Evolutionary conservation across 2,797 vertebrate genomes (phyloP).

Genomic region (Astyanax mexicanus): DNA sequence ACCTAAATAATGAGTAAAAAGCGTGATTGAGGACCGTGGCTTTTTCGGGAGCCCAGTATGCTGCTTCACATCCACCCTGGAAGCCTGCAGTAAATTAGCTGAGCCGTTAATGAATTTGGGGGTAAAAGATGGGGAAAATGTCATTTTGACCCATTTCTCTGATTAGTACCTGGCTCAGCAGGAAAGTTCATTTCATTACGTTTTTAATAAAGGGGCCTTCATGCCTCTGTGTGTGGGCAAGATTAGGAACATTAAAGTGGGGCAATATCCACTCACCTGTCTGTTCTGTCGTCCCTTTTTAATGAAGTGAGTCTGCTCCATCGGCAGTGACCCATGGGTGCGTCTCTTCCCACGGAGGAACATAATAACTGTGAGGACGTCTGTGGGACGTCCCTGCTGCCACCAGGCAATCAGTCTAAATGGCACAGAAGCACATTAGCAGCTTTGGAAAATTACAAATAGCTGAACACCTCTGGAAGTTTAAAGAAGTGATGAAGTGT

Average conservation of each 20-base stretch:
- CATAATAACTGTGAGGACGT: neutral
- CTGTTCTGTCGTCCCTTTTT: constrained; percentile 2
- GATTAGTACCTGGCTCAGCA: constrained; percentile 33
- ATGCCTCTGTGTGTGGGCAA: constrained; percentile 11
- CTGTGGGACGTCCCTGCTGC: neutral
- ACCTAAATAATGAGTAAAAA: neutral
- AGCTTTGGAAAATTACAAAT: neutral
- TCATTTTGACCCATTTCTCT: constrained; percentile 31
- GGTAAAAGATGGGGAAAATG: constrained; percentile 1
- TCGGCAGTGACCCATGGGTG: constrained; percentile 9
- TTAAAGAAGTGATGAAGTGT: neutral
- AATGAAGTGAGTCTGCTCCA: constrained; percentile 12
- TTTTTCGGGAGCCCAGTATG: neutral
- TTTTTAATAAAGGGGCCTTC: constrained; percentile 37
- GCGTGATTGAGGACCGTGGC: neutral
- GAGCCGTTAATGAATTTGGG: constrained; percentile 8
- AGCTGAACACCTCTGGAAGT: neutral
- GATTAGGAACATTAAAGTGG: constrained; percentile 28
- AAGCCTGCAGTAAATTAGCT: constrained; percentile 2
- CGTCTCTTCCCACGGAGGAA: neutral
- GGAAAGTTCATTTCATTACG: constrained; percentile 35
- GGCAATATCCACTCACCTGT: constrained; percentile 20
- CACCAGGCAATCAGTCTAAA: constrained; percentile 13
- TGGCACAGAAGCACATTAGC: neutral
- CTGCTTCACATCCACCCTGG: constrained; percentile 12